phyloP scores from a whole-genome alignment of 1,140 invertebrate genomes.

The Hesperophylax magnus region DNA sequence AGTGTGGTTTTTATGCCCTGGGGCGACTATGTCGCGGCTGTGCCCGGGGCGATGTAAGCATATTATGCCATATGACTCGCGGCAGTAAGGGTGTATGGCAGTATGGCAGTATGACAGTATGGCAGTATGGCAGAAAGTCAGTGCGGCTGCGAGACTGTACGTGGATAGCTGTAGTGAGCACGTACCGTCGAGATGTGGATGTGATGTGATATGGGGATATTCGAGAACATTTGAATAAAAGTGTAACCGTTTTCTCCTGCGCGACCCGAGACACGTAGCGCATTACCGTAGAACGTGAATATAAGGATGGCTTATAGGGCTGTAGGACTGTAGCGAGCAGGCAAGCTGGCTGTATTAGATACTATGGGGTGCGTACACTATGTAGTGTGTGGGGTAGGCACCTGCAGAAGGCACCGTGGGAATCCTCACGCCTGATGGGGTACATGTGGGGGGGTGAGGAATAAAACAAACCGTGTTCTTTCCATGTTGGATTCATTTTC shows the following conservation, averaged over 20 bases:
- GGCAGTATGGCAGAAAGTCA: not conserved
- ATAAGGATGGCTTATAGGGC: not conserved
- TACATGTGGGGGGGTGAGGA: not conserved
- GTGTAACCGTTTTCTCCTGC: conserved; percentile 11
- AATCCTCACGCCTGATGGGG: not conserved
- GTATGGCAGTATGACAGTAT: not conserved
- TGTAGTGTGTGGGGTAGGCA: not conserved
- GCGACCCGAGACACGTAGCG: conserved; percentile 5
- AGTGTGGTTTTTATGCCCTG: too few relatives aligned
- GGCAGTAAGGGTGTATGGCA: too few relatives aligned
- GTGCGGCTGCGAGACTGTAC: not conserved
- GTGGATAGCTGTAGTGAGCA: not conserved
- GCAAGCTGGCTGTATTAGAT: too few relatives aligned
- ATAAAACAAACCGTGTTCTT: not conserved
- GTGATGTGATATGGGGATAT: conserved; percentile 32
- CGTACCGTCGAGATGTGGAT: conserved; percentile 8
- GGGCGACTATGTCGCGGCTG: too few relatives aligned
- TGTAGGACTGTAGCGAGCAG: too few relatives aligned
- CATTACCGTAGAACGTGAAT: conserved; percentile 16
- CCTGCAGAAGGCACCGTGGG: not conserved
- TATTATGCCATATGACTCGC: too few relatives aligned
- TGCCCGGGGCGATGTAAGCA: too few relatives aligned
- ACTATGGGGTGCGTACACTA: not conserved
- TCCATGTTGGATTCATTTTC: conserved; percentile 9
- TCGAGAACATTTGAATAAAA: conserved; percentile 30